Conservation (phyloP, 2,888 invertebrate genomes). For the Hylaea fasciaria region DNA sequence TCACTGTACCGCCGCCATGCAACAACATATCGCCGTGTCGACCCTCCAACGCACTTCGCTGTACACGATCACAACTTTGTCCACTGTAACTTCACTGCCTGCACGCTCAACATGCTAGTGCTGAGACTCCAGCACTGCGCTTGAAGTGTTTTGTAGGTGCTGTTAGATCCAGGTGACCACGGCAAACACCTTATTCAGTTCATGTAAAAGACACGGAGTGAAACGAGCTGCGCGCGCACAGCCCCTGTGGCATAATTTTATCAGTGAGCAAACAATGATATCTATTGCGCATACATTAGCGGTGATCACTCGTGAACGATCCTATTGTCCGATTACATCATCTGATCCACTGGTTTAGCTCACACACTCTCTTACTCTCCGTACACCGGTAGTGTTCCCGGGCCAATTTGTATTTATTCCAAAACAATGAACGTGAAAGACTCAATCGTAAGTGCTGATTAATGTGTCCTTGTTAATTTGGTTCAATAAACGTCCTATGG, state of each 20-base stretch:
- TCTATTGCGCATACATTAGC: constrained; percentile 65
- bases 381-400: background rate
- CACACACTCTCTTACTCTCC: background rate
- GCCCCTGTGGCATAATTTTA: constrained; percentile 61
- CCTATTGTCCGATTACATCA: constrained; percentile 49
- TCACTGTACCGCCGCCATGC: constrained; percentile 69
- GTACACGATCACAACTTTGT: constrained; percentile 50
- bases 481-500: constrained; percentile 25
- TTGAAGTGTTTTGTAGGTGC: constrained; percentile 18
- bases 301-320: constrained; percentile 56
- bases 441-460: constrained; percentile 23
- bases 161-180: constrained; percentile 21
- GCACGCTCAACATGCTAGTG: constrained; percentile 26
- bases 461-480: constrained; percentile 26
- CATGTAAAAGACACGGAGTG: constrained; percentile 49
- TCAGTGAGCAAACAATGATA: constrained; percentile 75
- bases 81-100: constrained; percentile 20
- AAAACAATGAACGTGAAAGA: constrained; percentile 15
- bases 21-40: constrained; percentile 81
- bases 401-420: constrained; percentile 11
- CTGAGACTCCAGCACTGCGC: constrained; percentile 8
- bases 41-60: constrained; percentile 57
- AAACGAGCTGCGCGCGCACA: constrained; percentile 58
- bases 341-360: constrained; percentile 16
- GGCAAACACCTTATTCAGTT: constrained; percentile 57